A percentile compares a stretch with the other conserved stretches of the same genome.
These are phyloP conservation scores for Boulengeromyrus knoepffleri DNA, from an alignment of 2,113 vertebrate genomes.

Conservation along the genomic window DNA sequence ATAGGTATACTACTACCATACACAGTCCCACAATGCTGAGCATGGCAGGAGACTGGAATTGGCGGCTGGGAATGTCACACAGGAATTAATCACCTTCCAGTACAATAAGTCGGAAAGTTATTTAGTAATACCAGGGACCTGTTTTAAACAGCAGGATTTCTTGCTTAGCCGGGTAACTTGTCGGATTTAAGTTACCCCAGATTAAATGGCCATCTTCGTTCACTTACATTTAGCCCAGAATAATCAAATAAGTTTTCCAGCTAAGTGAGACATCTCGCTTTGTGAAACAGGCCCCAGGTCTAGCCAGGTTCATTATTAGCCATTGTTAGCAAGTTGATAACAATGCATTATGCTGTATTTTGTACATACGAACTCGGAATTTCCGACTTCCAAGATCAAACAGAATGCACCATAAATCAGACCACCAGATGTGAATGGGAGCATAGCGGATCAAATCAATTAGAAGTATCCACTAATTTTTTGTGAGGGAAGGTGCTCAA, in stretches of 20 bases:
- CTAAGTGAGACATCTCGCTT: background rate
- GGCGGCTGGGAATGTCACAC: background rate
- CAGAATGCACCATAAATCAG: background rate
- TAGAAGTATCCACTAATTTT: background rate
- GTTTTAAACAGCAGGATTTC: background rate
- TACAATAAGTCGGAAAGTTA: background rate
- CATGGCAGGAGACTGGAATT: background rate
- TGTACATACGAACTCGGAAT: background rate
- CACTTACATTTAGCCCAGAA: background rate
- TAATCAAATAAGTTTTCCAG: background rate
- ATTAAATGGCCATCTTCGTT: background rate
- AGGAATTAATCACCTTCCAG: background rate
- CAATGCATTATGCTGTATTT: background rate
- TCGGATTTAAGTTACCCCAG: background rate
- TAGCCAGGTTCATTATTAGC: background rate
- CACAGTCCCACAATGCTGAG: background rate
- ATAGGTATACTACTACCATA: background rate
- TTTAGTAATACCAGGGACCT: background rate
- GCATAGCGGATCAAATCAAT: background rate
- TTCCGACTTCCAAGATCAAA: background rate
- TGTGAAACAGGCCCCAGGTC: background rate
- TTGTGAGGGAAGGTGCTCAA: background rate
- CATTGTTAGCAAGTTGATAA: background rate
- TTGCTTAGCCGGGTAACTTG: background rate
- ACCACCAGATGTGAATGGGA: background rate